Percentiles rank a stretch among this genome's conserved stretches.
These are phyloP conservation scores for Catagonus wagneri DNA, from an alignment of 2,113 vertebrate species.

Conservation along the genomic window DNA sequence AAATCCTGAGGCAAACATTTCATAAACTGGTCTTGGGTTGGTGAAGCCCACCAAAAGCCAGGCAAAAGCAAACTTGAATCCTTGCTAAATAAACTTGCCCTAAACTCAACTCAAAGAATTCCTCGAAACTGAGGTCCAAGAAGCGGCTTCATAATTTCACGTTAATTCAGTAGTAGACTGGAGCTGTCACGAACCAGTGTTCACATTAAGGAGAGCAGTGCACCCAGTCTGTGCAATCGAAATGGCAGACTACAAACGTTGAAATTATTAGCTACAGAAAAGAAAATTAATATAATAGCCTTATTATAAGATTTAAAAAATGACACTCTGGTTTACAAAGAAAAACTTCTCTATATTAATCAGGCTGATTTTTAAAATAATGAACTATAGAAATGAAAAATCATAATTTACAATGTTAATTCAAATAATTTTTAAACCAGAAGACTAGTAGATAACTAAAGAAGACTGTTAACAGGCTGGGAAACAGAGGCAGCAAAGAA, in stretches of 20 bases:
- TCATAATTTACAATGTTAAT: neutral
- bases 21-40: neutral
- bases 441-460: neutral
- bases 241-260: neutral
- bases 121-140: neutral
- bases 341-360: neutral
- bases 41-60: neutral
- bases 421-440: neutral
- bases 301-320: no score
- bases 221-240: neutral
- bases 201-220: neutral
- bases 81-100: neutral
- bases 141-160: neutral
- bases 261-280: neutral
- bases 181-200: neutral
- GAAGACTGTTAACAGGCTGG: neutral
- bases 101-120: neutral
- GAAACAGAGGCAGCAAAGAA: neutral
- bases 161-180: neutral
- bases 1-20: neutral
- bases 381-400: neutral
- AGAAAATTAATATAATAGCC: neutral
- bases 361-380: neutral
- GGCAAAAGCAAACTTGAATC: neutral
- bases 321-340: neutral